Evolutionary conservation across 2,113 vertebrate species (phyloP), one percentile per base, ranked within the genome.

Genomic region (Heterotilapia buettikoferi): DNA sequence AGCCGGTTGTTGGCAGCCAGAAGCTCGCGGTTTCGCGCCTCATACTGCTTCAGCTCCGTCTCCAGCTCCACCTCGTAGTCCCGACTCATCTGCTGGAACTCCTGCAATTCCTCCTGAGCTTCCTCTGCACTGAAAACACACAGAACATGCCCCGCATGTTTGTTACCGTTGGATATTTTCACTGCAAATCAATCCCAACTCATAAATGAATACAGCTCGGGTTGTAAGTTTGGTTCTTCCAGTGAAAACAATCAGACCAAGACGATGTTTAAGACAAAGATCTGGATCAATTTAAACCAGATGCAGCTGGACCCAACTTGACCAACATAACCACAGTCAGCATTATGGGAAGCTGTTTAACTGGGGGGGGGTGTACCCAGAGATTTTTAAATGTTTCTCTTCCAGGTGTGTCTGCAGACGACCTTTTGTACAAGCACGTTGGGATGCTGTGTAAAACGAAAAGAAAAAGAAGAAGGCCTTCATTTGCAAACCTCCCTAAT

Each of bases 61-160:
- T 99, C 98, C 94, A 99, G 94, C 53, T 99, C 98, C 2, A 97
- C 97, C 92, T 99, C 98, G 5, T 99, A 98, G 84, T 99, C 98
- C 8, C 98, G 95, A 90, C 98, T 99, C 91, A 98, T 98, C 95
- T 98, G 98, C 89, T 99, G 98, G 83, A 99, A 99, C 91, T 99
- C 98, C 83, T 97, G 96, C 80, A 99, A 91, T 18, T 99, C 98
- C 84, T 98, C 98, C 82, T 97, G 98, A 0, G 97, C 95, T 4
- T 96, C 97, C 57, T 97, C 96, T 4, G 97, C 97, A 88, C 98
- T 99, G 80, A 5, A 53, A 12, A 56, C 79, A 92, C n/a, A 7
- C 18, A 59, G 14, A 84, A 40, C 7, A 33, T 52, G 36, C 56
- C 1, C 29, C 1, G 3, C 2, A 3, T 13, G 40, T 66, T 85